phyloP scores from a whole-genome alignment of 2,797 vertebrate genomes.

The Allobates femoralis region DNA sequence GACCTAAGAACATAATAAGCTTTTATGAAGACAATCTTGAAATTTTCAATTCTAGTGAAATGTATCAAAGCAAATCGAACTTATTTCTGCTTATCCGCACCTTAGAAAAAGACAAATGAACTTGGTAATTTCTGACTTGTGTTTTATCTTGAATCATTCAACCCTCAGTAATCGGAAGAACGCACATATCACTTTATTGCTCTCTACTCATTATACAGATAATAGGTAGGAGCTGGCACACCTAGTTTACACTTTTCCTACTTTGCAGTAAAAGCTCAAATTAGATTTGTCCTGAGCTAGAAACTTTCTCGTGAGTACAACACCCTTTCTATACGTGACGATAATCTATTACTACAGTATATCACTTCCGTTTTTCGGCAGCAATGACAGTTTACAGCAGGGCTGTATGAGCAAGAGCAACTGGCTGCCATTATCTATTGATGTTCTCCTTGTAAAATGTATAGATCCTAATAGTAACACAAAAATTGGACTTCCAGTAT shows the following conservation, averaged over 20 bases:
- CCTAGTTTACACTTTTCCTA: slow-evolving; percentile 27
- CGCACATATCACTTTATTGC: slow-evolving; percentile 10
- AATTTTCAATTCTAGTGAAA: not conserved
- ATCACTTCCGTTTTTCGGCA: not conserved
- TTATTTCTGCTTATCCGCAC: too few relatives aligned
- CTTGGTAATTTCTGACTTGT: not conserved
- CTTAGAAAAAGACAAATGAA: not conserved
- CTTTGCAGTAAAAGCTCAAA: slow-evolving; percentile 15
- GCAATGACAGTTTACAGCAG: not conserved
- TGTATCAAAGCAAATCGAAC: too few relatives aligned
- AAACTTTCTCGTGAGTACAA: not conserved
- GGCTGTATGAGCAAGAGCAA: not conserved
- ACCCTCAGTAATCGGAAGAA: not conserved
- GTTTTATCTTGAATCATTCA: not conserved
- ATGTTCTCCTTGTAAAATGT: not conserved
- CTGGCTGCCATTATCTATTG: not conserved
- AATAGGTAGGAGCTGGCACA: slow-evolving; percentile 27
- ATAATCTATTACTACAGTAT: not conserved
- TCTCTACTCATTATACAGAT: not conserved
- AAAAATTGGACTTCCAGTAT: too few relatives aligned
- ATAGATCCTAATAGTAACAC: not conserved
- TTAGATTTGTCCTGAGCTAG: not conserved
- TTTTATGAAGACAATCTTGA: too few relatives aligned
- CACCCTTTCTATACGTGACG: not conserved
- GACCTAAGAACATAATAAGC: too few relatives aligned